A percentile compares a stretch with the other conserved stretches of the same genome.
Conservation (phyloP, 2,797 vertebrate genomes). For the Notamacropus eugenii region DNA sequence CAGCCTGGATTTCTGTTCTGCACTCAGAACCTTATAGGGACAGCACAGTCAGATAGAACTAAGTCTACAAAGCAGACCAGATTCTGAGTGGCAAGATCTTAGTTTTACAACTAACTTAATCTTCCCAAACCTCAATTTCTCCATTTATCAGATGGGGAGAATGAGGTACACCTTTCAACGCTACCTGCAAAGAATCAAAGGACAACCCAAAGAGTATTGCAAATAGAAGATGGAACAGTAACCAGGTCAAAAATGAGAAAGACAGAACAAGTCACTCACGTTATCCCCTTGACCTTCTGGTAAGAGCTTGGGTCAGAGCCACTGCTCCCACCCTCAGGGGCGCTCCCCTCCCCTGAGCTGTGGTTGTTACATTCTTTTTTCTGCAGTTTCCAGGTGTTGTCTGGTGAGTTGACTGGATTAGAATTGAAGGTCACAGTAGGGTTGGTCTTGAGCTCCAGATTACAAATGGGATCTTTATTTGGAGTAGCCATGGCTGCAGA, state of each 20-base stretch:
- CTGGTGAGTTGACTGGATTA: neutral
- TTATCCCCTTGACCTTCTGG: constrained; percentile 63
- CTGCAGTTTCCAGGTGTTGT: neutral
- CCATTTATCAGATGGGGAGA: neutral
- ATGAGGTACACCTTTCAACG: neutral
- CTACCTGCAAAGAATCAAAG: neutral
- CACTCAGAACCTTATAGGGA: neutral
- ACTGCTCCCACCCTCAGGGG: neutral
- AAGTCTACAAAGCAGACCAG: neutral
- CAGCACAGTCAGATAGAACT: neutral
- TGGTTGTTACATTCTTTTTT: neutral
- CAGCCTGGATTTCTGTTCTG: neutral
- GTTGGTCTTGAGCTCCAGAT: constrained; percentile 29
- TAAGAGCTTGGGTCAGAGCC: neutral
- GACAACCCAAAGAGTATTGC: neutral
- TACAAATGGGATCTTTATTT: neutral
- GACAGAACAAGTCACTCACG: constrained; percentile 68
- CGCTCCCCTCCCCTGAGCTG: neutral
- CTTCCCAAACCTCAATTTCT: neutral
- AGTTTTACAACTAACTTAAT: neutral
- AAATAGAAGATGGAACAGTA: neutral
- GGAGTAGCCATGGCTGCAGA: constrained; percentile 51
- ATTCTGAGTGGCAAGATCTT: neutral
- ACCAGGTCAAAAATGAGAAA: neutral
- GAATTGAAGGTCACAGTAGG: neutral